phyloP scores from a whole-genome alignment of 2,113 vertebrate species.

The Brachirus orientalis region DNA sequence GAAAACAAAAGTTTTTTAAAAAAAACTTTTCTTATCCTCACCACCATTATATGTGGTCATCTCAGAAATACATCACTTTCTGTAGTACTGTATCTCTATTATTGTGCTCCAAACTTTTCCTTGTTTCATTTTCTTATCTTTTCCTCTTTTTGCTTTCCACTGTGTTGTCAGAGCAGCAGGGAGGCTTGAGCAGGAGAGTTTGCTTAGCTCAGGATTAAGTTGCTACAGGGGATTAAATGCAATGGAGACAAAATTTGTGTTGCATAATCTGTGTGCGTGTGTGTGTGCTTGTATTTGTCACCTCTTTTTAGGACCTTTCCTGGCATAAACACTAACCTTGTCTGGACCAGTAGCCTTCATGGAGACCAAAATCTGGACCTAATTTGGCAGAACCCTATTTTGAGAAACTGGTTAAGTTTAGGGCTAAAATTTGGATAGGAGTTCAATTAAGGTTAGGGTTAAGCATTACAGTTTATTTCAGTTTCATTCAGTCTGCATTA shows the following conservation, averaged over 20 bases:
- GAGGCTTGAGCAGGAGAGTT: conserved; percentile 66
- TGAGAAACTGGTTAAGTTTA: too few relatives aligned
- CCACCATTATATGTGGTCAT: neutral
- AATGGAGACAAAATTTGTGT: conserved; percentile 77
- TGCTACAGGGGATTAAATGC: conserved; percentile 78
- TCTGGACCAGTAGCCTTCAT: too few relatives aligned
- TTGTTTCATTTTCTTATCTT: conserved; percentile 28
- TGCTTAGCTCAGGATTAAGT: conserved; percentile 72
- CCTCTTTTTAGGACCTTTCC: too few relatives aligned
- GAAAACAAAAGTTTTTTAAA: conserved; percentile 11
- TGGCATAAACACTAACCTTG: too few relatives aligned
- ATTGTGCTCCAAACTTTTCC: conserved; percentile 30
- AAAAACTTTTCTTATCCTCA: neutral
- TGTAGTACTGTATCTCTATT: conserved; percentile 18
- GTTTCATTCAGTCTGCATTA: too few relatives aligned
- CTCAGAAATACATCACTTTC: too few relatives aligned
- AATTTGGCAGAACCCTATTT: too few relatives aligned
- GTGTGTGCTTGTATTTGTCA: conserved; percentile 6
- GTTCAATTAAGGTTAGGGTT: too few relatives aligned
- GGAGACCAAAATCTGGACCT: too few relatives aligned
- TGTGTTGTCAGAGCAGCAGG: conserved; percentile 46
- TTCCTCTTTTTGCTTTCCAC: conserved; percentile 25
- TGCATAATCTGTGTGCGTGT: conserved; percentile 58
- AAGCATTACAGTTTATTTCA: too few relatives aligned
- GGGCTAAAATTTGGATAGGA: too few relatives aligned